Evolutionary conservation across 2,113 vertebrate species (phyloP).

Genomic region (Trichomycterus rosablanca): DNA sequence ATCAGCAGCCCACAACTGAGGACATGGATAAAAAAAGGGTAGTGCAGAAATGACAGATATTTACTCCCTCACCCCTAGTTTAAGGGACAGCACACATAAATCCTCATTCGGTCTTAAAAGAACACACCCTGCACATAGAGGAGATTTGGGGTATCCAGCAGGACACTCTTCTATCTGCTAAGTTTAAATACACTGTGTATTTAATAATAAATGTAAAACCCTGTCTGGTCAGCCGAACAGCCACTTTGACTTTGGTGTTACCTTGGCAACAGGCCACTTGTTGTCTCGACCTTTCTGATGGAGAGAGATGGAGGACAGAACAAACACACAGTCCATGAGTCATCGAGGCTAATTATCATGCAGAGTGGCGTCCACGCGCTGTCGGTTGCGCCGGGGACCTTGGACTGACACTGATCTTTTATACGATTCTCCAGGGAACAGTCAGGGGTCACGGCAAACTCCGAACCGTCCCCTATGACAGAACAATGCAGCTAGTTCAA

Average conservation of each 20-base stretch:
- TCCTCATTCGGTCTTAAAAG: too few relatives aligned
- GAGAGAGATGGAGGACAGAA: not conserved
- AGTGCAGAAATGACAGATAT: too few relatives aligned
- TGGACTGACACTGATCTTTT: constrained; percentile 12
- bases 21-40: too few relatives aligned
- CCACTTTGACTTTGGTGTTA: constrained; percentile 10
- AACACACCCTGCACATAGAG: too few relatives aligned
- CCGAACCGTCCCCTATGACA: not conserved
- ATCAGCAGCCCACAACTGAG: too few relatives aligned
- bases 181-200: too few relatives aligned
- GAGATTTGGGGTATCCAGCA: too few relatives aligned
- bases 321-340: constrained; percentile 5
- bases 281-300: not conserved
- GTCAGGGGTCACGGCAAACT: constrained; percentile 4
- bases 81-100: too few relatives aligned
- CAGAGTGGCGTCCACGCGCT: constrained; percentile 9
- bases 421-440: constrained; percentile 1
- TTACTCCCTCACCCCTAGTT: too few relatives aligned
- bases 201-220: too few relatives aligned
- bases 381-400: constrained; percentile 9
- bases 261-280: constrained; percentile 24
- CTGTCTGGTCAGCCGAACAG: too few relatives aligned
- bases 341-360: constrained; percentile 25
- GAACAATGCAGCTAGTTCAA: not conserved
- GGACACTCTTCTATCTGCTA: too few relatives aligned